Evolutionary conservation across 2,888 invertebrate genomes (phyloP).

Genomic region (Himalopsyche anomala): DNA sequence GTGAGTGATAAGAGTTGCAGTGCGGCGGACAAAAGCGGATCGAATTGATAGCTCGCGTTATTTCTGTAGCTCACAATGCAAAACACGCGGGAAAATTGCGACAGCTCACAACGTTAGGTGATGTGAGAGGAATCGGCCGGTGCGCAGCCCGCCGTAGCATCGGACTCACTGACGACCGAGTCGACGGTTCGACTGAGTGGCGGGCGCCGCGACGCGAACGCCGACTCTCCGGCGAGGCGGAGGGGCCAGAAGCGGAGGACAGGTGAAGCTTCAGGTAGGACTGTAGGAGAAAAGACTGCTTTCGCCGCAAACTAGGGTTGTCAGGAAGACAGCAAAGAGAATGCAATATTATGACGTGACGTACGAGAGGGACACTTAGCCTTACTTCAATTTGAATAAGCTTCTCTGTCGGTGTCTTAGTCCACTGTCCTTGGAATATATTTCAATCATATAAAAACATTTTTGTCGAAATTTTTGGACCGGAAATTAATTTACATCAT

Average conservation of each 20-base stretch:
- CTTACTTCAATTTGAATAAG: not conserved
- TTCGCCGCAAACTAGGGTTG: constrained; percentile 40
- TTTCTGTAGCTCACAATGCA: constrained; percentile 18
- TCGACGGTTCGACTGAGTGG: constrained; percentile 28
- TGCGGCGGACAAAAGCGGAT: constrained; percentile 37
- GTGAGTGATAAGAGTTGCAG: constrained; percentile 3
- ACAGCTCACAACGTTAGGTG: not conserved
- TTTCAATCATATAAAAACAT: no score
- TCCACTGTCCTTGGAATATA: not conserved
- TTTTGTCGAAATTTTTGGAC: no score
- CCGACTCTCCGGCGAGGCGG: not conserved
- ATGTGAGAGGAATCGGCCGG: not conserved
- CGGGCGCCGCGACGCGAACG: constrained; percentile 38
- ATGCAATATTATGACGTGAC: constrained; percentile 36
- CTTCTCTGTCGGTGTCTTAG: not conserved
- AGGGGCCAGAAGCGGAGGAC: constrained; percentile 9
- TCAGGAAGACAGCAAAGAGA: constrained; percentile 32
- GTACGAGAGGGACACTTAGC: not conserved
- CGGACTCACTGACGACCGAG: constrained; percentile 16
- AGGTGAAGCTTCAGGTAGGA: constrained; percentile 17
- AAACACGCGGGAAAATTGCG: constrained; percentile 36
- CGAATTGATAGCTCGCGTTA: constrained; percentile 38
- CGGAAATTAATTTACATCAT: no score
- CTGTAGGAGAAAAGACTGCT: constrained; percentile 20
- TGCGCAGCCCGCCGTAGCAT: constrained; percentile 26